Evolutionary conservation across 2,113 vertebrate species (phyloP), one percentile per base, ranked within the genome.

Genomic region (Pedetes capensis): DNA sequence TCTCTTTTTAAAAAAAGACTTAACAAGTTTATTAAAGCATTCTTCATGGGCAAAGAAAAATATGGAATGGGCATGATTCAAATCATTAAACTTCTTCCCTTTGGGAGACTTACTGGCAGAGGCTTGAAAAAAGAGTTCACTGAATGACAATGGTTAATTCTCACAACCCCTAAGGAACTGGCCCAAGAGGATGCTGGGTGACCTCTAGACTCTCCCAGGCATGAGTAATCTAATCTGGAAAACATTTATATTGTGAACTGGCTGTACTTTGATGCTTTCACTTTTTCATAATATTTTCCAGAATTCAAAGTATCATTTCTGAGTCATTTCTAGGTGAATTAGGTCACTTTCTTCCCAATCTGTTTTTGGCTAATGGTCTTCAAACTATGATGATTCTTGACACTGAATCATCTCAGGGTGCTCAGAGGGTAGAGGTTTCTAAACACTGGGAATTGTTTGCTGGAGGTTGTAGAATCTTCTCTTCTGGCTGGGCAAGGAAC

Each of bases 231-330:
- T 84, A 90, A 92, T 69, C 82, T 85, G 68, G 68, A 86, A 94
- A 94, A 94, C 78, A 94, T 93, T n/a, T 39, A 29, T 49, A 5
- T 37, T 76, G 22, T 59, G 72, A 93, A 71, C 85, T 79, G 80
- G 71, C 64, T 96, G 47, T 89, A 55, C 13, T 93, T 66, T 51
- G 51, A 80, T 90, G 49, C 57, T 85, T 95, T 93, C 44, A 25
- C 32, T 88, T 87, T 90, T 78, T 69, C 71, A 49, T 44, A 63
- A 47, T 69, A 39, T 95, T 93, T 96, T 91, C 90, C 94, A 91
- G 78, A 96, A 90, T 93, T 85, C 71, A 27, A 47, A 92, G 57
- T 74, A 66, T 44, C 75, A 4, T 64, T 20, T 82, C 61, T 92
- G 37, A 89, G 27, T 92, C 63, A 12, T 85, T 16, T 49, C 49